Base-by-base conservation (phyloP, 1,140 invertebrate species). In the Drosophila varians region DNA sequence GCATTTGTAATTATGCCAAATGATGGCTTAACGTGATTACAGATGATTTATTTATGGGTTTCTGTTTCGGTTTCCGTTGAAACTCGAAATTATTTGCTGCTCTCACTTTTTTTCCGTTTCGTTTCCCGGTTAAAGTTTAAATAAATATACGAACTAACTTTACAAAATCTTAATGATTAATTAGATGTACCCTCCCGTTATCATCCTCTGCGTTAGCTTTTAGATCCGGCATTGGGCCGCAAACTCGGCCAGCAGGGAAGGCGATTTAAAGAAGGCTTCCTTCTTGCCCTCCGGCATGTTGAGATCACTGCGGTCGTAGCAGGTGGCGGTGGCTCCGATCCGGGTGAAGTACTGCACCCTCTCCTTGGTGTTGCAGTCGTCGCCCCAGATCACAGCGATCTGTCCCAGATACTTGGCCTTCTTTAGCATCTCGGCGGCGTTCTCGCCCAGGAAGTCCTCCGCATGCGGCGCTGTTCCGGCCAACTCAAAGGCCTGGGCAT, bases 361-460 rank as follows among this genome's bases (percentile, higher is more conserved):
- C 26, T 94, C 94, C 56, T 94, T 94, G 88, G 97, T 95, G 75
- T 98, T 98, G 80, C 97, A 97, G 86, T 98, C 96, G 82, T 99
- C 97, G 0, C 98, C 98, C 98, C 98, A 99, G 88, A 97, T 97
- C 89, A 99, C 98, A 26, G 98, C 94, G 1, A 98, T 94, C 21
- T 98, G 93, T 9, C 95, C 95, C 23, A 94, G 93, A 61, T 95
- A 93, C 58, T 94, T 94, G 0, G 96, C 96, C 31, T 95, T 88
- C 52, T 95, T 93, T 1, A 98, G 94, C 92, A 97, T 94, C 1
- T 93, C 93, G 1, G 95, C 93, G 0, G 60, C 84, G 5, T 77
- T 72, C 91, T 98, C 96, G 45, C 95, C 92, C 14, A 99, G 92
- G 57, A 99, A 93, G 79, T 98, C 96, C 92, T 98, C 97, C 0